These are phyloP conservation scores for Noctua janthina DNA, from an alignment of 2,888 invertebrate genomes.

Conservation along the genomic window DNA sequence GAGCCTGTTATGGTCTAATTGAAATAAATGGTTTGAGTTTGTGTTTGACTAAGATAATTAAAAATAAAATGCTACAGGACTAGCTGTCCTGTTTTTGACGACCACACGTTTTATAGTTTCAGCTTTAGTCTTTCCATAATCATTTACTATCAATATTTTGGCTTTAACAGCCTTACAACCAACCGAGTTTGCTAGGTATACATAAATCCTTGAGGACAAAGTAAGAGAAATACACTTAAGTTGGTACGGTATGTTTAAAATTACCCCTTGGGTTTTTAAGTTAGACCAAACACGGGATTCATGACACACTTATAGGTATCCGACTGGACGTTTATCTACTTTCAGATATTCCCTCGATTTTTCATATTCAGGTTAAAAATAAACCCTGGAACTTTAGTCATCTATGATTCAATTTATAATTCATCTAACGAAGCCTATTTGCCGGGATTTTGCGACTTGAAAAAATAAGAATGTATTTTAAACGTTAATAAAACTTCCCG, in stretches of 20 bases:
- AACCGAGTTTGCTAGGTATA: not conserved
- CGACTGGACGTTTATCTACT: not conserved
- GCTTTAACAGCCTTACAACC: not conserved
- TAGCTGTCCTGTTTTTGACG: not conserved
- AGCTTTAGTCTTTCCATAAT: not conserved
- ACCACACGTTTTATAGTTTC: not conserved
- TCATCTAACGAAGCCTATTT: not conserved
- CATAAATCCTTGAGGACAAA: slow-evolving; percentile 6
- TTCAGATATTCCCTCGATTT: not conserved
- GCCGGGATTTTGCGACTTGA: not conserved
- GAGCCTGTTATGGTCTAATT: too few relatives aligned
- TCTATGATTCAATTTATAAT: not conserved
- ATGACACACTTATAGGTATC: not conserved
- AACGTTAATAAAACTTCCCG: not conserved
- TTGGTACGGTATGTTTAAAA: not conserved
- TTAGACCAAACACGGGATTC: not conserved
- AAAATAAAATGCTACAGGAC: not conserved
- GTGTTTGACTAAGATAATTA: not conserved
- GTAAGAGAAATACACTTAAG: not conserved
- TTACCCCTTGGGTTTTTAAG: not conserved
- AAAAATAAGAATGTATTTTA: not conserved
- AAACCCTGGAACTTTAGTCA: not conserved
- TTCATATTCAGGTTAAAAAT: not conserved
- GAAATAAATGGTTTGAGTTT: too few relatives aligned
- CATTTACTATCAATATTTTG: not conserved